Base-by-base conservation (phyloP, 2,797 vertebrate species). In the Falco peregrinus region DNA sequence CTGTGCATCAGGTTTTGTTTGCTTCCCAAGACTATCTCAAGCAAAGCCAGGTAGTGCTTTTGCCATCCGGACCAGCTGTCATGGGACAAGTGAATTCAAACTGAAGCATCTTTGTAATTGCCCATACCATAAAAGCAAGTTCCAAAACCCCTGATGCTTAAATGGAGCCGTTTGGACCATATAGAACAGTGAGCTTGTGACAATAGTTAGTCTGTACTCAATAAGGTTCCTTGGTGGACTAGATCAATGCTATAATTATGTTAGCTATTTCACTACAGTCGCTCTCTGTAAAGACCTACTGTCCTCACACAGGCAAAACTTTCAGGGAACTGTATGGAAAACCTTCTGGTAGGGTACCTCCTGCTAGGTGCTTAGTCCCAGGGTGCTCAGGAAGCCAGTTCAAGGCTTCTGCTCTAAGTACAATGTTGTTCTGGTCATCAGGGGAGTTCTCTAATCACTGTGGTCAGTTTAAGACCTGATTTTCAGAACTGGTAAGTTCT, bases 1-100 rank as follows among this genome's bases (percentile, higher is more conserved):
- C 13, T 7, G 35, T 59, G 19, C 69, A 83, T 75, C 80, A 82
- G 35, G 12, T 50, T 81, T 87, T 81, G 13, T 68, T 75, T 88
- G 50, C 47, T 67, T n/a, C 91, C 31, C 92, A 94, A 50, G 96
- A 98, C 87, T 98, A 98, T 16, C 33, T 98, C 11, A 89, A 96
- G 68, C 98, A 98, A 84, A 97, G 95, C 15, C 90, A 93, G 68
- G 90, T 85, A 51, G 81, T 69, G 37, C 50, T 94, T 83, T 45
- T 71, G 47, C 69, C 92, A 60, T 51, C 90, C 77, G 84, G 48
- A 78, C 41, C 65, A 57, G 56, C 54, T 77, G 69, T 68, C 33
- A 65, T 22, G n/a, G 65, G 41, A 68, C 13, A 90, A 50, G 31
- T 19, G 16, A 87, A 31, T 51, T 53, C 4, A 5, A 94, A 48